Conservation (phyloP, 1,140 invertebrate genomes). For the Luehdorfia chinensis region DNA sequence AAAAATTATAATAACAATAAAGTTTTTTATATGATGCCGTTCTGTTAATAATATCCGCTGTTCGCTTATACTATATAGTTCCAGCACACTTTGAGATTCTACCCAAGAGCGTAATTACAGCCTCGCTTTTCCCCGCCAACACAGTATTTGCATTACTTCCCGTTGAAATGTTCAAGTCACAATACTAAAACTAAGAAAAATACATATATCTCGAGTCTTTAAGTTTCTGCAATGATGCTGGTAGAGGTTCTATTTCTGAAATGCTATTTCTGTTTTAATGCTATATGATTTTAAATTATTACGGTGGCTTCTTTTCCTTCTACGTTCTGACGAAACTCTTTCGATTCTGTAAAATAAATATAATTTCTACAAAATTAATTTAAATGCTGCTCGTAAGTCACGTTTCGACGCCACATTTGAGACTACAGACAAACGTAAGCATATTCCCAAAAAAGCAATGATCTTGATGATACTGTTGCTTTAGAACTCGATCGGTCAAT, state of each 20-base stretch:
- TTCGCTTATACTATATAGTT: constrained; percentile 9
- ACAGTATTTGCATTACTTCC: constrained; percentile 53
- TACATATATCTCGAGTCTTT: constrained; percentile 27
- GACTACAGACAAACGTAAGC: too few species aligned
- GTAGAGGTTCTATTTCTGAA: constrained; percentile 19
- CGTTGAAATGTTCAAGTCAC: constrained; percentile 36
- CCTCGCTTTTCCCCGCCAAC: constrained; percentile 40
- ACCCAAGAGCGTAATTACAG: constrained; percentile 53
- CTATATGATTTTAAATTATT: constrained; percentile 21
- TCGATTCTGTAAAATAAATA: too few species aligned
- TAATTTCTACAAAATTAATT: too few species aligned
- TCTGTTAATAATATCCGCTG: constrained; percentile 10
- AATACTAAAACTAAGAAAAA: constrained; percentile 35
- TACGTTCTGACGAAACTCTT: too few species aligned
- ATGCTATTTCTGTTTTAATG: background rate
- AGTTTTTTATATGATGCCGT: background rate
- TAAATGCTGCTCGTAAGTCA: too few species aligned
- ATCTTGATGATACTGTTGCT: too few species aligned
- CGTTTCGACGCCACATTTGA: too few species aligned
- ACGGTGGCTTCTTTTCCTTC: constrained; percentile 17
- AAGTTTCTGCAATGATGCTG: constrained; percentile 25
- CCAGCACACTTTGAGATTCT: constrained; percentile 13
- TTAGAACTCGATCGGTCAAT: too few species aligned
- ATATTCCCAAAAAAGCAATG: too few species aligned
- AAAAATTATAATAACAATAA: too few species aligned